Base-by-base conservation (phyloP, 2,113 vertebrate genomes). In the Plectropomus leopardus region DNA sequence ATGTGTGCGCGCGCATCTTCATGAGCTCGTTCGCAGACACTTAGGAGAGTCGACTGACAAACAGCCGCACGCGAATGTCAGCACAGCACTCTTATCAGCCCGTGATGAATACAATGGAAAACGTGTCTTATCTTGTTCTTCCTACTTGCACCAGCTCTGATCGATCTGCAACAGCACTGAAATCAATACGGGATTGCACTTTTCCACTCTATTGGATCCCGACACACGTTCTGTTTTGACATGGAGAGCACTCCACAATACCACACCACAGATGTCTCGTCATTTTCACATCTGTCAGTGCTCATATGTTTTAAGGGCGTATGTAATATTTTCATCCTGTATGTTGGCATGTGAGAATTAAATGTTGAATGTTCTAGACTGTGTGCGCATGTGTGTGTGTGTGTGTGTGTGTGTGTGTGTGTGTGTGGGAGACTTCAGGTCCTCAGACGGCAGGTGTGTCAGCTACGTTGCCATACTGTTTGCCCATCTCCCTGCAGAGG, bases 391-490 rank as follows among this genome's bases (percentile, higher is more conserved):
- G 48, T 30, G 50, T 23, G 50, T 23, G 50, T 23, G 34, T 55
- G 59, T 23, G 47, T 15, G 51, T 34, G 21, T 14, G 42, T 63
- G 51, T 76, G 24, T 45, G 51, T 59, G 28, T 68, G 5, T 23
- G 54, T 84, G 48, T 93, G 90, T 91, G 48, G 75, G 57, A 94
- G 93, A 94, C 94, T 95, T 95, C 88, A 88, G 60, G 92, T 94
- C 93, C 91, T 95, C 94, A 96, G 95, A 94, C 94, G 93, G 95
- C 95, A 94, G 89, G 92, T 94, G 93, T 96, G 96, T 87, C 78
- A 21, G 58, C 21, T 59, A 57, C 83, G 96, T 97, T 96, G 95
- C 93, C 95, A 97, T 96, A 95, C 95, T 93, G 82, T 85, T 90
- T 93, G 93, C 91, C 93, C 84, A 86, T 91, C 93, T 96, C 94